phyloP scores from a whole-genome alignment of 2,888 invertebrate genomes.

The Aspidapion aeneum region DNA sequence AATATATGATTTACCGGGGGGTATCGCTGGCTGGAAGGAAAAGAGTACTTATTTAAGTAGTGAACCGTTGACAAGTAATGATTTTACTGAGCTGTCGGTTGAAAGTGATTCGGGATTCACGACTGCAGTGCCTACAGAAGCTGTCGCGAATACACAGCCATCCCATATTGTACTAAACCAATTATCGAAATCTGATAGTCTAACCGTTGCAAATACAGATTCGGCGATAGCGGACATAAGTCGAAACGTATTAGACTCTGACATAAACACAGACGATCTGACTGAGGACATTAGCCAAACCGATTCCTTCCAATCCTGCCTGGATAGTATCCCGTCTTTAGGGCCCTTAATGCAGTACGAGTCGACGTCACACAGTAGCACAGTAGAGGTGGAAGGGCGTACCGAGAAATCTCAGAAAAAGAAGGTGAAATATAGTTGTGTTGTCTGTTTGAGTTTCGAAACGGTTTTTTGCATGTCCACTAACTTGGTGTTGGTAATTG shows the following conservation, averaged over 20 bases:
- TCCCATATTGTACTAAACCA: too few species aligned
- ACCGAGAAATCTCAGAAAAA: constrained; percentile 36
- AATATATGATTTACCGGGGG: constrained; percentile 64
- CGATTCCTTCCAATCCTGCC: constrained; percentile 22
- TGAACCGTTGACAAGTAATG: constrained; percentile 45
- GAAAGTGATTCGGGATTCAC: constrained; percentile 2
- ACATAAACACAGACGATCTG: not conserved
- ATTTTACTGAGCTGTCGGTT: constrained; percentile 1
- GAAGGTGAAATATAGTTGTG: constrained; percentile 47
- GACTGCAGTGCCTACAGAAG: not conserved
- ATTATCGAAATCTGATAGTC: too few species aligned
- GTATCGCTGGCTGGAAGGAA: constrained; percentile 78
- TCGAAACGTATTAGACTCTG: not conserved
- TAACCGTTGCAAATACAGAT: constrained; percentile 12
- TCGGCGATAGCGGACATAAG: not conserved
- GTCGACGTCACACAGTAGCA: constrained; percentile 26
- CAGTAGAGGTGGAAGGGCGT: constrained; percentile 42
- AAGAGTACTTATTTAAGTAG: constrained; percentile 71
- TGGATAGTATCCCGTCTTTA: constrained; percentile 31
- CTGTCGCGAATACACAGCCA: too few species aligned
- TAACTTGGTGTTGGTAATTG: constrained; percentile 31
- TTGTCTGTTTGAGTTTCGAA: constrained; percentile 40
- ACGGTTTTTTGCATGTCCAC: constrained; percentile 37
- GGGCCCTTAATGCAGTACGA: constrained; percentile 42
- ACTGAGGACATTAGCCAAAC: constrained; percentile 9